phyloP scores from a whole-genome alignment of 2,888 invertebrate genomes.

The Ennomos erosarius region DNA sequence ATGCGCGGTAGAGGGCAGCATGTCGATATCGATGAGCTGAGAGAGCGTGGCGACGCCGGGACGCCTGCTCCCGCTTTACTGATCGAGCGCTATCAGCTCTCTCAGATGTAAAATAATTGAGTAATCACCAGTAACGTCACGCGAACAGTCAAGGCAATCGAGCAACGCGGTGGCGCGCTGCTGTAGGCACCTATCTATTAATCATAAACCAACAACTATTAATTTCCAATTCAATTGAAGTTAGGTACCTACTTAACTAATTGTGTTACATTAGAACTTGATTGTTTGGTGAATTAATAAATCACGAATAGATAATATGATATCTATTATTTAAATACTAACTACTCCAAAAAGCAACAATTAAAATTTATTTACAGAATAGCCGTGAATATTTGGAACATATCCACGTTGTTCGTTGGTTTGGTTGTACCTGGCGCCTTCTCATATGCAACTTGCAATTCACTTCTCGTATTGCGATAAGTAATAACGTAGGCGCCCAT shows the following conservation, averaged over 20 bases:
- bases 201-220: conserved; percentile 1
- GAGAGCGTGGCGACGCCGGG: conserved; percentile 60
- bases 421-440: no score
- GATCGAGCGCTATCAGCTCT: conserved; percentile 46
- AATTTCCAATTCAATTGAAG: conserved; percentile 10
- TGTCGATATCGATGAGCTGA: conserved; percentile 58
- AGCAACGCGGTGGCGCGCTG: conserved; percentile 11
- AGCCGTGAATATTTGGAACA: no score
- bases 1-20: conserved; percentile 58
- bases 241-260: no score
- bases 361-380: no score
- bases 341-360: no score
- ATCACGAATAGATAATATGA: not conserved
- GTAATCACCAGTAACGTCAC: conserved; percentile 52
- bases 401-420: no score
- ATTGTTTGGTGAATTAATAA: not conserved
- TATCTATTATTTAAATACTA: not conserved
- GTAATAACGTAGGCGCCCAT: no score
- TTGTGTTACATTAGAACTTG: no score
- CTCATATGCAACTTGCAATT: no score
- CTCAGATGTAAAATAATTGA: conserved; percentile 54
- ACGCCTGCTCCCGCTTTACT: conserved; percentile 56
- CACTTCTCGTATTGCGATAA: no score
- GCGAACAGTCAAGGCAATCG: conserved; percentile 48
- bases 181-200: conserved; percentile 1